A percentile compares a stretch with the other conserved stretches of the same genome.
These are phyloP conservation scores for Karalla daura DNA, from an alignment of 2,797 vertebrate genomes.

Conservation along the genomic window DNA sequence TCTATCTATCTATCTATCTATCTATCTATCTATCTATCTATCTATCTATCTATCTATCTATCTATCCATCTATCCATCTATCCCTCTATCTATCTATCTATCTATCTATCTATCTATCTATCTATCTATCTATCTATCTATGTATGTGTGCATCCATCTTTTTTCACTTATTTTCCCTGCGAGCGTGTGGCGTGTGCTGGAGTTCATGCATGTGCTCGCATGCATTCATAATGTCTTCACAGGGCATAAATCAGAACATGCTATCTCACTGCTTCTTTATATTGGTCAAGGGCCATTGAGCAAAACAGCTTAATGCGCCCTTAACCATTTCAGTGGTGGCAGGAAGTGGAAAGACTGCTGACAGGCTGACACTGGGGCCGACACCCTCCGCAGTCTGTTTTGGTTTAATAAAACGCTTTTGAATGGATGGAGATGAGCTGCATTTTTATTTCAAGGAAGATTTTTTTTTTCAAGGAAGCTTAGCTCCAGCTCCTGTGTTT, in stretches of 20 bases:
- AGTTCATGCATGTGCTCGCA: constrained; percentile 65
- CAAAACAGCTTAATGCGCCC: constrained; percentile 83
- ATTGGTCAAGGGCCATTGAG: constrained; percentile 86
- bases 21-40: constrained; percentile 32
- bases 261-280: constrained; percentile 82
- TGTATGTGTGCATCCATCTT: constrained; percentile 21
- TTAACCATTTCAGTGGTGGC: constrained; percentile 79
- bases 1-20: constrained; percentile 16
- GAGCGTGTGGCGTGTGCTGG: constrained; percentile 36
- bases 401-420: constrained; percentile 48
- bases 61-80: constrained; percentile 25
- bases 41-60: constrained; percentile 28
- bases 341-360: constrained; percentile 73
- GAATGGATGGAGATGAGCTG: constrained; percentile 19
- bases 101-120: constrained; percentile 35
- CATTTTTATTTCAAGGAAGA: too few species aligned
- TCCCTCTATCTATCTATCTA: too few species aligned
- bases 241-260: constrained; percentile 83
- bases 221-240: constrained; percentile 79
- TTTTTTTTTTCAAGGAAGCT: too few species aligned
- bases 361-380: constrained; percentile 60
- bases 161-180: constrained; percentile 33
- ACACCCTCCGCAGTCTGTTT: constrained; percentile 51
- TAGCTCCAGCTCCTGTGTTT: too few species aligned
- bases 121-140: constrained; percentile 33